These are phyloP conservation scores for Morpho helenor DNA, from an alignment of 2,888 invertebrate species.

Conservation along the genomic window DNA sequence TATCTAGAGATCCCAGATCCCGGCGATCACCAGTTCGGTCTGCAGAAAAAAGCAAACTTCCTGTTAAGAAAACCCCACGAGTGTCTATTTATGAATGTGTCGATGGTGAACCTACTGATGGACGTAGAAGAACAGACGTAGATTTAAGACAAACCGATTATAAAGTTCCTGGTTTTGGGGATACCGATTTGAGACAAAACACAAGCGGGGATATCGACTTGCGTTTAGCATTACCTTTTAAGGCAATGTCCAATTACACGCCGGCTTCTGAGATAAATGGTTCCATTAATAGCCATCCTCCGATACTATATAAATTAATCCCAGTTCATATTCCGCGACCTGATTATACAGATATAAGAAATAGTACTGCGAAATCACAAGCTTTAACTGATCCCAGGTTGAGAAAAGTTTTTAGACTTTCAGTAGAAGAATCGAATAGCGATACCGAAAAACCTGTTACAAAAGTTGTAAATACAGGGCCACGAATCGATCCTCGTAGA, in stretches of 20 bases:
- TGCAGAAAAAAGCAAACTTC: constrained; percentile 36
- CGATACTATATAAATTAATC: constrained; percentile 83
- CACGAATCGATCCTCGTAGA: constrained; percentile 68
- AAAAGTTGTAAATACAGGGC: constrained; percentile 53
- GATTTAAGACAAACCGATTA: constrained; percentile 76
- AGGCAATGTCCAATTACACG: constrained; percentile 88
- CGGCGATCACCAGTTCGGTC: constrained; percentile 60
- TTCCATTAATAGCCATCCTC: constrained; percentile 87
- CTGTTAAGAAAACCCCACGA: constrained; percentile 52
- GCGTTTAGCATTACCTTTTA: constrained; percentile 86
- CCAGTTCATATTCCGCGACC: constrained; percentile 84
- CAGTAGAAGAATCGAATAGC: constrained; percentile 81
- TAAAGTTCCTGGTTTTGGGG: constrained; percentile 78
- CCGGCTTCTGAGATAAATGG: constrained; percentile 94
- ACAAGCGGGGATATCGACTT: constrained; percentile 85
- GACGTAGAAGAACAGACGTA: constrained; percentile 69
- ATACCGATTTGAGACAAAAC: constrained; percentile 81
- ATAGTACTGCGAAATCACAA: constrained; percentile 84
- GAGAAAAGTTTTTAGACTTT: constrained; percentile 85
- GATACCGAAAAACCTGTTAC: constrained; percentile 71
- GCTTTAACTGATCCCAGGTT: constrained; percentile 87
- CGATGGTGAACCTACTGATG: constrained; percentile 75
- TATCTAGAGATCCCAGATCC: constrained; percentile 60
- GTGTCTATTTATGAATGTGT: constrained; percentile 81
- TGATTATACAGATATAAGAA: constrained; percentile 86